Evolutionary conservation across 1,140 invertebrate genomes (phyloP).

Genomic region (Trichogramma pretiosum): DNA sequence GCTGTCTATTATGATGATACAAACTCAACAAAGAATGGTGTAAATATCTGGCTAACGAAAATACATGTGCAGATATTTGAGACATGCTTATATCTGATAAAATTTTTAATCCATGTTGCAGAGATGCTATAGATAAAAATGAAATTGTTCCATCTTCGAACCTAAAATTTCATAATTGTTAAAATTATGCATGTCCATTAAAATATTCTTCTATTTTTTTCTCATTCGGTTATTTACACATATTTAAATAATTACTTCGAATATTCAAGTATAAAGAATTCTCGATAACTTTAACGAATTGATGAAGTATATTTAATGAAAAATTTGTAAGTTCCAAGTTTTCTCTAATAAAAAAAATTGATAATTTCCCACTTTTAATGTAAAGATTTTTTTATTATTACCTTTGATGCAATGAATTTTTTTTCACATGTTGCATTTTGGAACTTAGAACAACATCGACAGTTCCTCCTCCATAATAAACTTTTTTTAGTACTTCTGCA

Average conservation of each 20-base stretch:
- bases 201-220: background rate
- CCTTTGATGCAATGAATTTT: conserved; percentile 61
- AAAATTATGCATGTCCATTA: background rate
- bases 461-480: conserved; percentile 88
- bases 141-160: conserved; percentile 92
- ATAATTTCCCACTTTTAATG: background rate
- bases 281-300: no score
- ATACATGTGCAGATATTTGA: conserved; percentile 65
- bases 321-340: no score
- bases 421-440: conserved; percentile 60
- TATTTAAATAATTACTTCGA: conserved; percentile 1
- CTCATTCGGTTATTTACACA: no score
- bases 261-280: no score
- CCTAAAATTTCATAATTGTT: conserved; percentile 43
- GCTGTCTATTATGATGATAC: conserved; percentile 65
- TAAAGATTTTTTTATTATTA: conserved; percentile 34
- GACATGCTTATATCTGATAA: conserved; percentile 57
- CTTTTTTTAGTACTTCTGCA: conserved; percentile 56
- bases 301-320: no score
- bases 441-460: conserved; percentile 70
- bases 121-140: conserved; percentile 74
- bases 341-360: conserved; percentile 5
- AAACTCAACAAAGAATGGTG: conserved; percentile 55
- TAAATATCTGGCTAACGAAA: conserved; percentile 65
- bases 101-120: conserved; percentile 73